phyloP scores from a whole-genome alignment of 1,140 invertebrate genomes.

The Aplysia californica region DNA sequence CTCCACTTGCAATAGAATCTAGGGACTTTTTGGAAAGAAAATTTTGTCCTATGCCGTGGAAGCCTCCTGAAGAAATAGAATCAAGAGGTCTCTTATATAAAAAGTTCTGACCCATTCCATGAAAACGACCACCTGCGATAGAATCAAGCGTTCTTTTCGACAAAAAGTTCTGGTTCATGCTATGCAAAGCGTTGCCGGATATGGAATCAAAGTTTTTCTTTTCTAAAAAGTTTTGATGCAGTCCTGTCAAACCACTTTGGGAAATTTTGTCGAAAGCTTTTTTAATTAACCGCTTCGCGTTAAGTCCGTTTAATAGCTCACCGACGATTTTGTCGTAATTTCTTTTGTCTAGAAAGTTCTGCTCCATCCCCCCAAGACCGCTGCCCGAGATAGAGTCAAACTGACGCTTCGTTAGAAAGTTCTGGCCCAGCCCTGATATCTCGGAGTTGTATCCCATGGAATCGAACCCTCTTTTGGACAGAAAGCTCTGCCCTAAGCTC shows the following conservation, averaged over 20 bases:
- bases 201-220: constrained; percentile 8
- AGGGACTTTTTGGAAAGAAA: not conserved
- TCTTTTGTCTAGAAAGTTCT: constrained; percentile 2
- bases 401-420: not conserved
- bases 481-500: too few species aligned
- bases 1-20: constrained; percentile 4
- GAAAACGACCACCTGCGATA: not conserved
- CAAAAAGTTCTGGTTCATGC: not conserved
- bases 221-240: not conserved
- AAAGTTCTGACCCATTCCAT: not conserved
- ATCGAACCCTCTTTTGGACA: too few species aligned
- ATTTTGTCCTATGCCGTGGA: not conserved
- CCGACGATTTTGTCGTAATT: not conserved
- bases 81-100: not conserved
- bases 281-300: not conserved
- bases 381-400: not conserved
- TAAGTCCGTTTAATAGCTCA: not conserved
- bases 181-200: not conserved
- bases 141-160: not conserved
- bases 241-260: not conserved
- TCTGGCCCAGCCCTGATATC: too few species aligned
- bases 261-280: not conserved
- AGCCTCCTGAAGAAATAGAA: not conserved
- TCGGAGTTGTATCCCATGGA: too few species aligned
- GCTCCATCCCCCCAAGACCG: not conserved